Base-by-base conservation (phyloP, 2,888 invertebrate genomes). In the Lepidocyrtinus sp. region DNA sequence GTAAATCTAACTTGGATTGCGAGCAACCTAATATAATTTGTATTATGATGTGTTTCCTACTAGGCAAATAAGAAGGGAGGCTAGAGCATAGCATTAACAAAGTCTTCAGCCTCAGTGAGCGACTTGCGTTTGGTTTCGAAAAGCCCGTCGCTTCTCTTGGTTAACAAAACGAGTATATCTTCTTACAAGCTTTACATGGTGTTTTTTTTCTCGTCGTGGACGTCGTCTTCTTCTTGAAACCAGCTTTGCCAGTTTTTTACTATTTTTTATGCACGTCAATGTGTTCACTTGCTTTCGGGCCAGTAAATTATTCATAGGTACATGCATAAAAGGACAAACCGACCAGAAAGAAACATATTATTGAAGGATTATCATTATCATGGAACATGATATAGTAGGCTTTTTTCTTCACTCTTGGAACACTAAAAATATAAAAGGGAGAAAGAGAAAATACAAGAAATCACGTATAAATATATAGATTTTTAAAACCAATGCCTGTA, bases 181-280 rank as follows among this genome's bases (percentile, higher is more conserved):
- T 50, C 50, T 50, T 50, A 50, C 50, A 50, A 12, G 21, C 9
- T 12, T 61, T 61, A 19, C 19, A 63, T 63, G n/a, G 19, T 55
- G 19, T 15, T 55, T 15, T 55, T 24, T 26, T 63, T n/a, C 63
- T 25, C 7, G 55, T 55, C 19, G 24, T 61, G 26, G 27, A 63
- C 21, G 24, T 61, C 59, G 22, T 61, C n/a, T 15, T n/a, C n/a
- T 59, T 61, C 61, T 70, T 64, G 69, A 78, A 78, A 78, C 78
- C 73, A 78, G 78, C 78, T 78, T 78, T 78, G 72, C 78, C 73
- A 78, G 68, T 78, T 78, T 78, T 78, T 46, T 62, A 25, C 21
- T 7, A 45, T 22, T 63, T 63, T 15, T 15, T 21, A 63, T 46
- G 7, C 22, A 64, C 26, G 46, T 19, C 15, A 19, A 19, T 22